Percentiles rank a stretch among this genome's conserved stretches.
phyloP scores from a whole-genome alignment of 1,140 invertebrate genomes.

The Gonioctena quinquepunctata region DNA sequence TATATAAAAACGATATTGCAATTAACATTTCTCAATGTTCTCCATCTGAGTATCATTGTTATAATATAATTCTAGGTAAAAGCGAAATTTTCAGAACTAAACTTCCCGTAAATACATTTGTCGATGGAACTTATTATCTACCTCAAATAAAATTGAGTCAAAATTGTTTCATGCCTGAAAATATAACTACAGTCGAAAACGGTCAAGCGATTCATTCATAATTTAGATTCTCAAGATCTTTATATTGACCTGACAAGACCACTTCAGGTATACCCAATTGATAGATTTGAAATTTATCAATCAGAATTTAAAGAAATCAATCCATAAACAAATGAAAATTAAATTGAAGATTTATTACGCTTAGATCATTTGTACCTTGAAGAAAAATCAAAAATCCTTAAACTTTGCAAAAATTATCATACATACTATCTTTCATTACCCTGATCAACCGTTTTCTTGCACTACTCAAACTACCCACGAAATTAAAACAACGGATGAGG shows the following conservation, averaged over 20 bases:
- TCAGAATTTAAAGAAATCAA: no score
- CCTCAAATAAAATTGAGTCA: not conserved
- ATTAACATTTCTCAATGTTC: not conserved
- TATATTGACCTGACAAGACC: not conserved
- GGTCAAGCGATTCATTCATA: not conserved
- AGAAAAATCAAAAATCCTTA: no score
- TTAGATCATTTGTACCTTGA: no score
- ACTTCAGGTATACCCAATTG: not conserved
- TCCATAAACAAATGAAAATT: no score
- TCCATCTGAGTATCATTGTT: not conserved
- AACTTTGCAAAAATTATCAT: no score
- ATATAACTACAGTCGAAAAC: not conserved
- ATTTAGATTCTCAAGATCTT: not conserved
- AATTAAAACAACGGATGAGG: no score
- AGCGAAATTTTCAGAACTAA: not conserved
- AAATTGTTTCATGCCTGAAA: not conserved
- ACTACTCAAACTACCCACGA: no score
- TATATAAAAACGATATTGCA: not conserved
- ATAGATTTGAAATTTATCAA: no score
- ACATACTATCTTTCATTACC: no score
- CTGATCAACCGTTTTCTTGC: no score
- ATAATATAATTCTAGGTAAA: not conserved
- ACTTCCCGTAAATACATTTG: not conserved
- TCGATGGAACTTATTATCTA: not conserved
- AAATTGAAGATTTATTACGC: no score